Percentiles rank a stretch among this genome's conserved stretches.
These are phyloP conservation scores for Rhabdomys pumilio DNA, from an alignment of 2,797 vertebrate species.

Conservation along the genomic window DNA sequence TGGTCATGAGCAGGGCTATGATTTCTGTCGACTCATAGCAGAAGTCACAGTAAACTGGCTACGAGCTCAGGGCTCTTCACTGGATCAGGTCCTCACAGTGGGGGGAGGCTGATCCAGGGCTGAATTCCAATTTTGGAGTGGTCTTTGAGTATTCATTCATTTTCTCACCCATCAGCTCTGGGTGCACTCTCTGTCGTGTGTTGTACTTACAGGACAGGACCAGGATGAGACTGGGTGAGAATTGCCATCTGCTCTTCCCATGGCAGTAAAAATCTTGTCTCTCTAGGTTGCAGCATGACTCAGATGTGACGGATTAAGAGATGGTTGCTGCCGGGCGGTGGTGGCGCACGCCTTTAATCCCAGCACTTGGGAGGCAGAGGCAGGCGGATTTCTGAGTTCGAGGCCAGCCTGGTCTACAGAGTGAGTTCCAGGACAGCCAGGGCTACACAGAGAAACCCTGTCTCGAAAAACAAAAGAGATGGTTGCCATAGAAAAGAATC, in stretches of 20 bases:
- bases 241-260: no score
- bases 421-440: no score
- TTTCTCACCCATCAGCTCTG: neutral
- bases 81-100: neutral
- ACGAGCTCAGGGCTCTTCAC: rapidly evolving
- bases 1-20: neutral
- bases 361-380: no score
- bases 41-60: neutral
- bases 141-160: neutral
- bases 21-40: neutral
- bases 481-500: neutral
- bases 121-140: neutral
- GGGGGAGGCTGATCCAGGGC: neutral
- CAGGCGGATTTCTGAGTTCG: no score
- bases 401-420: no score
- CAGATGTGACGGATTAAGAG: neutral
- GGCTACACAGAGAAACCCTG: no score
- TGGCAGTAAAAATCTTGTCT: neutral
- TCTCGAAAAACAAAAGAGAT: no score
- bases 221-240: neutral
- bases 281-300: neutral
- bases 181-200: neutral
- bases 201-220: neutral
- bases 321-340: no score
- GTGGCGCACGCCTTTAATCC: no score